A percentile compares a stretch with the other conserved stretches of the same genome.
These are phyloP conservation scores for Magallana angulata DNA, from an alignment of 1,140 invertebrate genomes.

Conservation along the genomic window DNA sequence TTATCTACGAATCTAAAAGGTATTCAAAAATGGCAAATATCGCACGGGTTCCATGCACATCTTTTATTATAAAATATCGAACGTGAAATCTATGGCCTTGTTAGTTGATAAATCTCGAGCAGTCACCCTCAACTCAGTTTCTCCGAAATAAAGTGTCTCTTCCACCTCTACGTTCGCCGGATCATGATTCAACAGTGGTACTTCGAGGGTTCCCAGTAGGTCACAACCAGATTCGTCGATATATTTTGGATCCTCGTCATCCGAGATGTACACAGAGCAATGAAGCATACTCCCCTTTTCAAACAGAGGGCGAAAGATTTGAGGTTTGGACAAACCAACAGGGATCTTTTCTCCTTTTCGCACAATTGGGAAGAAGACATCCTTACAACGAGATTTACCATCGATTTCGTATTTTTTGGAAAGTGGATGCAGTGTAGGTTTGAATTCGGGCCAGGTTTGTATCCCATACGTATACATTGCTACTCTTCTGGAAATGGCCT, in stretches of 20 bases:
- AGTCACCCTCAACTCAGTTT: conserved; percentile 36
- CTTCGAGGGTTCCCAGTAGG: not conserved
- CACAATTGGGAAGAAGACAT: conserved; percentile 46
- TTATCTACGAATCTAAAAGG: not conserved
- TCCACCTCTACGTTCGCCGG: conserved; percentile 11
- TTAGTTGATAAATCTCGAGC: conserved; percentile 37
- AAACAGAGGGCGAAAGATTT: conserved; percentile 36
- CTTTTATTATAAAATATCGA: conserved; percentile 19
- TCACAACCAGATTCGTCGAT: conserved; percentile 38
- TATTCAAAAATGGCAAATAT: no score
- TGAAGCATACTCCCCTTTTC: conserved; percentile 4
- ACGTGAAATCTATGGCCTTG: conserved; percentile 10
- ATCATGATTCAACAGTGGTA: not conserved
- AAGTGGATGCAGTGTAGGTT: not conserved
- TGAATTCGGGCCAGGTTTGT: conserved; percentile 46
- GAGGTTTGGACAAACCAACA: conserved; percentile 30
- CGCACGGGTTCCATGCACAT: not conserved
- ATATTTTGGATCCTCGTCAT: conserved; percentile 17
- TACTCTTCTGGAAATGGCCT: not conserved
- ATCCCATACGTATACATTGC: conserved; percentile 43
- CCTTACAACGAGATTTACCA: conserved; percentile 32
- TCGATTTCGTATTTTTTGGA: conserved; percentile 3
- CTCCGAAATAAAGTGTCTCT: conserved; percentile 46
- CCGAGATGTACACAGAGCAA: conserved; percentile 36
- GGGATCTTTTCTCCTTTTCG: conserved; percentile 31